Evolutionary conservation across 2,113 vertebrate genomes (phyloP), one percentile per base, ranked within the genome.

Genomic region (Alectura lathami): DNA sequence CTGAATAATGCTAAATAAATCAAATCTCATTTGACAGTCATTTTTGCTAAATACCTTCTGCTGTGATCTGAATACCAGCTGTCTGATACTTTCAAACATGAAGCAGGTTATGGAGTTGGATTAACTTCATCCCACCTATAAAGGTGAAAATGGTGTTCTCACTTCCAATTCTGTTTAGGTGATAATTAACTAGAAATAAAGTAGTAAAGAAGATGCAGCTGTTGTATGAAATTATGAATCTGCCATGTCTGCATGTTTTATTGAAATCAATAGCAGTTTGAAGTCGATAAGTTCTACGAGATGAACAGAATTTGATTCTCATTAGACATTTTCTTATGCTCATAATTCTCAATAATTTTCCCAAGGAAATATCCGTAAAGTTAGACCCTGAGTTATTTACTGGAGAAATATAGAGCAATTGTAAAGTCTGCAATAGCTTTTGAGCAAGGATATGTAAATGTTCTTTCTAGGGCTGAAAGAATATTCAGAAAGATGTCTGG

Each of bases 161-260:
- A 14, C 95, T 91, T 96, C 51, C 83, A 96, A 86, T 83, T 95
- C 66, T 89, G 78, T 80, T 89, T 95, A 96, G 72, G 93, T 94
- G 97, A 97, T 97, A 97, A 96, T 95, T 97, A 97, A 96, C 95
- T 95, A 95, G 93, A 96, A 96, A 89, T 90, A 78, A 96, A 96
- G 64, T 45, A 82, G 57, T 74, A 87, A 95, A 87, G 68, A 92
- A 78, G 82, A 79, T 83, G 83, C 32, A 88, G 62, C 18, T 86
- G 86, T 88, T 87, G 40, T 17, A 89, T 67, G 56, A 86, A 96
- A 97, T 95, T 78, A 89, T 54, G 24, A 78, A 54, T 43, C 32
- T 91, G 27, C 56, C 72, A 24, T 88, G 43, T 76, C 76, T 78
- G 56, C 36, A 57, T 32, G 38, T 54, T 86, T 40, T 77, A 11